Evolutionary conservation across 2,113 vertebrate genomes (phyloP).

Genomic region (Cisticola juncidis): DNA sequence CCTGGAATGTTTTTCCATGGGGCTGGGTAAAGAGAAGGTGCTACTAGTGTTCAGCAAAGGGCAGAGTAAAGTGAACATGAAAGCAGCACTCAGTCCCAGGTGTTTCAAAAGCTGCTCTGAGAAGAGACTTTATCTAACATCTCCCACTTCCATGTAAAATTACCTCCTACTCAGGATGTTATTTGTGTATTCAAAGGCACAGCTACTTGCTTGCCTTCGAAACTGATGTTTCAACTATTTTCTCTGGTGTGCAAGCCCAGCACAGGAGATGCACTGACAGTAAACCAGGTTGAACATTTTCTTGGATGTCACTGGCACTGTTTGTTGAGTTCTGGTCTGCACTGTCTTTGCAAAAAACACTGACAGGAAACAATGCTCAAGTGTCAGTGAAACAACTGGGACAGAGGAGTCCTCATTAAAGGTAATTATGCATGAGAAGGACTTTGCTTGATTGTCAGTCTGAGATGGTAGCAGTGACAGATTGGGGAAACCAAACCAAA

Average conservation of each 20-base stretch:
- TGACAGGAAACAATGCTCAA: not conserved
- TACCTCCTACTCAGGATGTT: not conserved
- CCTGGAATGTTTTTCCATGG: not conserved
- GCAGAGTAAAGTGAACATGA: not conserved
- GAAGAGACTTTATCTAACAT: not conserved
- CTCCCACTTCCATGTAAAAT: not conserved
- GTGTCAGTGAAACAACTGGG: not conserved
- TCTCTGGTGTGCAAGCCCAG: not conserved
- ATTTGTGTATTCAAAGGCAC: slow-evolving; percentile 29
- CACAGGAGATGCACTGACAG: not conserved
- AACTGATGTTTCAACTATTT: not conserved
- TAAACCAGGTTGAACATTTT: not conserved
- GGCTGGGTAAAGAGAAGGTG: not conserved
- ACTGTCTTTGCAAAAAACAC: not conserved
- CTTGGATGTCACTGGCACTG: not conserved
- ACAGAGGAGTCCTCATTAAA: not conserved
- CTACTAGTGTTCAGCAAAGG: not conserved
- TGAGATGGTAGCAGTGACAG: not conserved
- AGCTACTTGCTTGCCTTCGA: not conserved
- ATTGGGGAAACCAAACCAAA: not conserved
- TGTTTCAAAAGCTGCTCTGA: not conserved
- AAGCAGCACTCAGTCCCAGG: not conserved
- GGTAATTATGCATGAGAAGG: not conserved
- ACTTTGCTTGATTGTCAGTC: not conserved
- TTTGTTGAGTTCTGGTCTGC: not conserved